Evolutionary conservation across 2,113 vertebrate genomes (phyloP).

Genomic region (Xenus cinereus): DNA sequence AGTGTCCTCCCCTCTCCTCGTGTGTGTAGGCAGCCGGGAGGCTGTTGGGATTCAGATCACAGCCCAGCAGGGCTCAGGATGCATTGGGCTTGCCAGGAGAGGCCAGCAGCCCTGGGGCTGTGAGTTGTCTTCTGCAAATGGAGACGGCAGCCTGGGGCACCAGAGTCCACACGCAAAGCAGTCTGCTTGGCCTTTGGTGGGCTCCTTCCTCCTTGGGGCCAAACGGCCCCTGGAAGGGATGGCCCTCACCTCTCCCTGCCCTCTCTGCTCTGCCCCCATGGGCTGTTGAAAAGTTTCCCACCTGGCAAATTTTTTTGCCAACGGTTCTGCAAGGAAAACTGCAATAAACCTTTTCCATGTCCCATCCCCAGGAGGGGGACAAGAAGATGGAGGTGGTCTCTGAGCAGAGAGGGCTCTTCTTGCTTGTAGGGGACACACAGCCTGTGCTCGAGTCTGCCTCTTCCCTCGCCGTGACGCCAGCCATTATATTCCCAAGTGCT

Average conservation of each 20-base stretch:
- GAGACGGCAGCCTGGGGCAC: not conserved
- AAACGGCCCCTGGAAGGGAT: accelerated
- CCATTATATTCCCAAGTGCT: not conserved
- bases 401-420: not conserved
- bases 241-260: not conserved
- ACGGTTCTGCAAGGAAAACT: not conserved
- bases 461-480: not conserved
- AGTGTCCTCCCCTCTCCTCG: not conserved
- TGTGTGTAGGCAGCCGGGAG: not conserved
- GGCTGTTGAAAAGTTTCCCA: not conserved
- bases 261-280: not conserved
- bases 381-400: not conserved
- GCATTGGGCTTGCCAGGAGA: not conserved
- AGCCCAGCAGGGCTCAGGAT: not conserved
- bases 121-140: not conserved
- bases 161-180: accelerated
- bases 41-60: not conserved
- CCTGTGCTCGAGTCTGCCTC: accelerated
- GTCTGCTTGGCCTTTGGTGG: not conserved
- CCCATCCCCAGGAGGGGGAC: not conserved
- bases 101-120: not conserved
- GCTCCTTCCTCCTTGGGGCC: not conserved
- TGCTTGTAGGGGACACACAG: not conserved
- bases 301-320: not conserved
- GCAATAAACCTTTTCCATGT: not conserved